Evolutionary conservation across 92 coral and sea anemone genomes (phyloP).

Genomic region (Palythoa caribaeorum): DNA sequence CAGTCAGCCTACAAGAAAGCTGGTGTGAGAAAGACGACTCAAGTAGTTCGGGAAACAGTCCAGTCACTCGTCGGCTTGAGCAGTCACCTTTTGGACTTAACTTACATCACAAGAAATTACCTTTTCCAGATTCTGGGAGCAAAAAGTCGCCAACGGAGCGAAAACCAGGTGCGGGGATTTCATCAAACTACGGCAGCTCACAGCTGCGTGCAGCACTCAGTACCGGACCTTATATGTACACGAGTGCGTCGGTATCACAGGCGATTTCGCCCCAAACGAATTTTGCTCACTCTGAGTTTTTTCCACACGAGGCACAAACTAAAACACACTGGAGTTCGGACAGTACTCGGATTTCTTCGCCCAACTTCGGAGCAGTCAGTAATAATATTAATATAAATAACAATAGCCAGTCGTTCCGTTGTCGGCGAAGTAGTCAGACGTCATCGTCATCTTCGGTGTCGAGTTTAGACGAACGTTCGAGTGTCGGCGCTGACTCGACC

Average conservation of each 20-base stretch:
- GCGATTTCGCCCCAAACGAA: slow-evolving; percentile 64
- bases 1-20: slow-evolving; percentile 50
- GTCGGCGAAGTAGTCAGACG: slow-evolving; percentile 87
- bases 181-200: slow-evolving; percentile 52
- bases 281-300: slow-evolving; percentile 84
- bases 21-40: slow-evolving; percentile 76
- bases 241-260: slow-evolving; percentile 49
- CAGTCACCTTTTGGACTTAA: slow-evolving; percentile 92
- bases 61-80: slow-evolving; percentile 77
- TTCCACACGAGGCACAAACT: slow-evolving; percentile 90
- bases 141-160: slow-evolving; percentile 62
- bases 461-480: slow-evolving; percentile 91
- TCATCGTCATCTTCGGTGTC: slow-evolving; percentile 98
- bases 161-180: slow-evolving; percentile 43
- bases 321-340: slow-evolving; percentile 80
- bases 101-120: slow-evolving; percentile 75
- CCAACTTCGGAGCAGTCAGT: slow-evolving; percentile 25
- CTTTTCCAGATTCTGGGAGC: slow-evolving; percentile 61
- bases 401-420: slow-evolving; percentile 57
- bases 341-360: slow-evolving; percentile 61
- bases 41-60: slow-evolving; percentile 63
- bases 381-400: slow-evolving; percentile 32
- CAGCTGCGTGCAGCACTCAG: slow-evolving; percentile 60
- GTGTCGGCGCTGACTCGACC: slow-evolving; percentile 86
- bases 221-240: slow-evolving; percentile 63